phyloP scores from a whole-genome alignment of 2,797 vertebrate genomes.

The Chelon labrosus region DNA sequence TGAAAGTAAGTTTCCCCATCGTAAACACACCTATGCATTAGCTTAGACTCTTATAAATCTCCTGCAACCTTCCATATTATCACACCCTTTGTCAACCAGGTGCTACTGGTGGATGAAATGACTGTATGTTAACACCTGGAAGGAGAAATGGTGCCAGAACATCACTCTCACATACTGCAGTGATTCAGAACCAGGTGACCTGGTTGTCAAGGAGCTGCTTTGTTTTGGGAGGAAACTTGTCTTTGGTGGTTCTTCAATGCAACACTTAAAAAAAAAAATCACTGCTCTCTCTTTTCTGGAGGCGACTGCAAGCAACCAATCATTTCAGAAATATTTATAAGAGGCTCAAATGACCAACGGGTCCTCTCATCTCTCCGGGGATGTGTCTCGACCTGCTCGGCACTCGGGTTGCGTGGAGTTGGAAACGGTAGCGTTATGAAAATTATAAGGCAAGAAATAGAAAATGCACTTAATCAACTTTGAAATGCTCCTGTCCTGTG shows the following conservation, averaged over 20 bases:
- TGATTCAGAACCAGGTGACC: not conserved
- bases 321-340: not conserved
- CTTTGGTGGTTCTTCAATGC: no score
- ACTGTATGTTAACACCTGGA: not conserved
- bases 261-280: no score
- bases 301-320: no score
- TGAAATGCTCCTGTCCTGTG: no score
- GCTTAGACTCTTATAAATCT: no score
- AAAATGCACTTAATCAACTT: no score
- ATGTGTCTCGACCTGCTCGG: not conserved
- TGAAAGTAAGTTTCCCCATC: not conserved
- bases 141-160: not conserved
- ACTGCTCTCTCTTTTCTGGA: no score
- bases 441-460: not conserved
- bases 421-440: not conserved
- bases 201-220: not conserved
- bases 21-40: no score
- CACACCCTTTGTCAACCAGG: not conserved
- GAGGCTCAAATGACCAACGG: not conserved
- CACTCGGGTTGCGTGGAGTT: not conserved
- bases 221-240: not conserved
- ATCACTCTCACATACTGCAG: no score
- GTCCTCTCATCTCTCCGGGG: not conserved
- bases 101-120: not conserved
- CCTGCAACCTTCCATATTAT: not conserved